Conservation (phyloP, 2,113 vertebrate species). For the Hemiprocne comata region DNA sequence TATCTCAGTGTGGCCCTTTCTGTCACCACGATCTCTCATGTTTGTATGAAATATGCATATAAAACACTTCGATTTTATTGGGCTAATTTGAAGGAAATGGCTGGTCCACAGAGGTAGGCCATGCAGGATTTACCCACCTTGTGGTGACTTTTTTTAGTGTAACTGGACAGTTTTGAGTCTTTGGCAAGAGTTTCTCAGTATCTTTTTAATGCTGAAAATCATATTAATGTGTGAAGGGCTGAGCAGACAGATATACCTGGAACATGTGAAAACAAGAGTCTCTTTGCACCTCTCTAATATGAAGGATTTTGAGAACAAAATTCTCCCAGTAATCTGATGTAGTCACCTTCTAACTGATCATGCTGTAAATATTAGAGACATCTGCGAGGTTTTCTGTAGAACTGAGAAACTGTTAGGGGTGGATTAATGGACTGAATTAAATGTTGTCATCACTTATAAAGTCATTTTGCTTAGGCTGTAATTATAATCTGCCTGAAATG, state of each 20-base stretch:
- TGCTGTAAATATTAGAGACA: background rate
- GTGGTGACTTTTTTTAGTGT: too few species aligned
- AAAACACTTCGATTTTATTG: background rate
- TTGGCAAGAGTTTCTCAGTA: background rate
- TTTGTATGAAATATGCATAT: background rate
- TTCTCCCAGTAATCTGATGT: background rate
- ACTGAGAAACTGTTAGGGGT: background rate
- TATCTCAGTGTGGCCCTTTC: background rate
- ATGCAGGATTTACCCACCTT: background rate
- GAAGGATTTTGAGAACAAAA: background rate
- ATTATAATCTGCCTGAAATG: constrained; percentile 12
- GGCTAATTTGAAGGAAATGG: background rate
- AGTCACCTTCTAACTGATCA: background rate
- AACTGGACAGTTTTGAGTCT: background rate
- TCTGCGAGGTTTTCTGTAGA: background rate
- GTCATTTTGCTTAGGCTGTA: constrained; percentile 25
- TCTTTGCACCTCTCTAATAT: background rate
- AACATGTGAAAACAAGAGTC: background rate
- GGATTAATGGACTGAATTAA: constrained; percentile 37
- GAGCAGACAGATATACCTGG: background rate
- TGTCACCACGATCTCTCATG: background rate
- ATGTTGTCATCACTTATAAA: constrained; percentile 11
- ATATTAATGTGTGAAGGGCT: background rate
- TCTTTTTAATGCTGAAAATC: background rate
- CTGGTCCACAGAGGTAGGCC: background rate